Evolutionary conservation across 2,113 vertebrate genomes (phyloP), one percentile per base, ranked within the genome.

Genomic region (Helogale parvula): DNA sequence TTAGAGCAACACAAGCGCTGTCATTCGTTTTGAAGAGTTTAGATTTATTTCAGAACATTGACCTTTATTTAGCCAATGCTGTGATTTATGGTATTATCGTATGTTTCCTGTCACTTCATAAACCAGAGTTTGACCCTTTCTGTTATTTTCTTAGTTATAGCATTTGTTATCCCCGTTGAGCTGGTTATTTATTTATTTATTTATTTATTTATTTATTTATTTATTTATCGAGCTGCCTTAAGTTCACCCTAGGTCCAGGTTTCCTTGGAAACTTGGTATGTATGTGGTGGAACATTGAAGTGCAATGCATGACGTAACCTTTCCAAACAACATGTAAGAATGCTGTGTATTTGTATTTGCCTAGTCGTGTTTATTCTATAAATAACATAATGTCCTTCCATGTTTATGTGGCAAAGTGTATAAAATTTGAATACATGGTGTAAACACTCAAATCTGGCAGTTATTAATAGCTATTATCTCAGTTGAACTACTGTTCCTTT

Each of bases 381-480:
- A 81, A 71, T 71, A 89, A 52, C 47, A 71, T 13, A 84, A 50
- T n/a, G 50, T 68, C 8, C 50, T 72, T 89, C n/a, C 35, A 19
- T n/a, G 16, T 86, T 31, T 72, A n/a, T 31, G 66, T 45, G 57
- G 17, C 52, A 87, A 79, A 92, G 31, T 33, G 16, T 45, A 57
- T 84, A 10, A 65, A 68, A 87, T 63, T 95, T 87, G 68, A 95
- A 92, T 50, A 72, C 6, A 72, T 16, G 45, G 35, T 60, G 11
- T 65, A 76, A 97, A 92, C 5, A 27, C 16, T 80, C 60, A 41
- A 76, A 77, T 80, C 60, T 87, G 93, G 72, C 8, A 72, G 41
- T 41, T 54, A 17, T 54, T 72, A 90, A 87, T 80, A 96, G 52
- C 54, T 93, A 19, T 77, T 72, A 93, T 88, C 54, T 88, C 89